Conservation (phyloP, 2,113 vertebrate genomes). For the Urocynchramus pylzowi region DNA sequence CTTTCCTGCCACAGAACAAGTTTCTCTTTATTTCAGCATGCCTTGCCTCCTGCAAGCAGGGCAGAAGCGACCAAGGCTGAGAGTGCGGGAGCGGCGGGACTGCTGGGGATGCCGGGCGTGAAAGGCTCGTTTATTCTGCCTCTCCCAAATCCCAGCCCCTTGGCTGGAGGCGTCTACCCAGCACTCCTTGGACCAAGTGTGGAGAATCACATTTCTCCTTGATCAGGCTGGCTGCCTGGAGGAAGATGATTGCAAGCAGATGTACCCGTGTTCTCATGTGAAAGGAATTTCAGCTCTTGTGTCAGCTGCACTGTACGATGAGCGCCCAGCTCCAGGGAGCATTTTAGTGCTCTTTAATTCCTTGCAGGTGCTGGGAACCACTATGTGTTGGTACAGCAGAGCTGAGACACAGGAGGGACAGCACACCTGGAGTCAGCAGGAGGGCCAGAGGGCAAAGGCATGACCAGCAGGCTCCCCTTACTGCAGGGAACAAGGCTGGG, state of each 20-base stretch:
- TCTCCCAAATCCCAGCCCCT: constrained; percentile 11
- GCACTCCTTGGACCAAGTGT: not conserved
- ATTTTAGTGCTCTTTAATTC: not conserved
- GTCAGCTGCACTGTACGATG: not conserved
- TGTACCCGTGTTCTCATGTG: constrained; percentile 29
- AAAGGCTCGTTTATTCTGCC: constrained; percentile 40
- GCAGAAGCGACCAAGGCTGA: not conserved
- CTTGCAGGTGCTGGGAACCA: constrained; percentile 5
- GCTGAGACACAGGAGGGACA: not conserved
- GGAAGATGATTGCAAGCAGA: constrained; percentile 65
- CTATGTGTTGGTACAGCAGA: not conserved
- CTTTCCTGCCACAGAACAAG: constrained; percentile 28
- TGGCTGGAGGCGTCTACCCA: not conserved
- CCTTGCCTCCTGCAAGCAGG: constrained; percentile 3
- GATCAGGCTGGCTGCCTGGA: constrained; percentile 1
- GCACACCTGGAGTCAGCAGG: not conserved
- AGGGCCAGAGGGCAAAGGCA: not conserved
- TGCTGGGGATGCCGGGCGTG: not conserved
- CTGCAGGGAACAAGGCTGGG: not conserved
- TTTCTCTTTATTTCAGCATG: constrained; percentile 38
- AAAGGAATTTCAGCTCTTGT: constrained; percentile 44
- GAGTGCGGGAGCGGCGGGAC: not conserved
- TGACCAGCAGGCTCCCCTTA: not conserved
- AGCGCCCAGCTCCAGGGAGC: not conserved
- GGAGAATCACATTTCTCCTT: constrained; percentile 55